These are phyloP conservation scores for Drosophila kepulauana DNA, from an alignment of 1,140 invertebrate genomes.

Conservation along the genomic window DNA sequence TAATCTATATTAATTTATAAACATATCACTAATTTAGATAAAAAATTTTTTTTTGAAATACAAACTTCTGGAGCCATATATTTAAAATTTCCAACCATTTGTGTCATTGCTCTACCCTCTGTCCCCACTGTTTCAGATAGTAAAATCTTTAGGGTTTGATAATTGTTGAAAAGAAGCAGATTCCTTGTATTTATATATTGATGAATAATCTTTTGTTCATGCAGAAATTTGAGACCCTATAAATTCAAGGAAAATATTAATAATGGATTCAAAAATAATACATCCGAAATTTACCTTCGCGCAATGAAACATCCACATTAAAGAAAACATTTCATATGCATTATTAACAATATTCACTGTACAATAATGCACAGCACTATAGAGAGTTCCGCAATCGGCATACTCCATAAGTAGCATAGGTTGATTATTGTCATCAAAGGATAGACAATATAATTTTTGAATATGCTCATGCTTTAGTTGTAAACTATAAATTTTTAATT, in stretches of 20 bases:
- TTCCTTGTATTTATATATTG: background rate
- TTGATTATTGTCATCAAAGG: background rate
- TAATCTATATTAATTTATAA: background rate
- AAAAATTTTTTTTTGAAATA: no score
- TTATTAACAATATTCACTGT: background rate
- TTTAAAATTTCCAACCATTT: background rate
- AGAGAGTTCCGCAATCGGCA: background rate
- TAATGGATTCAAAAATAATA: background rate
- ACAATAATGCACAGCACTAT: background rate
- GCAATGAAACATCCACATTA: background rate
- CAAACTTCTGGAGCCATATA: conserved; percentile 1
- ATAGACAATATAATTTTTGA: background rate
- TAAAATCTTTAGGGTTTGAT: background rate
- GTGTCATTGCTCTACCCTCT: background rate
- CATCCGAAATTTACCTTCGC: background rate
- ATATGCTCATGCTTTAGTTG: conserved; percentile 1
- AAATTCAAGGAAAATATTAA: background rate
- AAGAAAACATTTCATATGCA: background rate
- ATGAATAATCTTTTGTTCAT: background rate
- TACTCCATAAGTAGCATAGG: background rate
- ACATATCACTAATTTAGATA: no score
- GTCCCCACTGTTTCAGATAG: background rate
- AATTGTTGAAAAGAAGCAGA: background rate
- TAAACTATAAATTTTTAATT: background rate
- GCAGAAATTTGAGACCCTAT: background rate